Evolutionary conservation across 2,888 invertebrate genomes (phyloP).

Genomic region (Eupithecia subumbrata): DNA sequence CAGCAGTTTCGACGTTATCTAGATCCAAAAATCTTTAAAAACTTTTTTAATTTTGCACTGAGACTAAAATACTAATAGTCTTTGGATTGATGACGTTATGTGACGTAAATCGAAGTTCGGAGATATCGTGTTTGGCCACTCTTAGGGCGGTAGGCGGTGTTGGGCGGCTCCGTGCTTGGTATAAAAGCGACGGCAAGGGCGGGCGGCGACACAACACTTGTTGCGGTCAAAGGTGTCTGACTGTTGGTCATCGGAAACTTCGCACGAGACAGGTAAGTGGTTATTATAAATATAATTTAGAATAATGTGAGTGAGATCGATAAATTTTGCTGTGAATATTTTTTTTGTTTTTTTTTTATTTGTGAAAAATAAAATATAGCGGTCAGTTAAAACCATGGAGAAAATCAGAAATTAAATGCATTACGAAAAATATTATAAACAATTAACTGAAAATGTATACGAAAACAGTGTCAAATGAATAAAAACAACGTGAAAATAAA

Average conservation of each 20-base stretch:
- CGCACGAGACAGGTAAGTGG: constrained; percentile 69
- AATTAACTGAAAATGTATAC: not conserved
- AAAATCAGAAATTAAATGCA: not conserved
- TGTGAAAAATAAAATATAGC: not conserved
- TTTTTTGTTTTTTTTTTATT: not conserved
- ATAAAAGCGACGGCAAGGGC: constrained; percentile 74
- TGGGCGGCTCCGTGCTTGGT: constrained; percentile 58
- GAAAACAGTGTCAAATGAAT: not conserved
- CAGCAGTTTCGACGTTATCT: not conserved
- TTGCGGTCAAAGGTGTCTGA: constrained; percentile 62
- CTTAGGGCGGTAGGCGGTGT: constrained; percentile 71
- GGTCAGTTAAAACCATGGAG: not conserved
- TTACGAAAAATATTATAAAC: not conserved
- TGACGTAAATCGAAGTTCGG: constrained; percentile 1
- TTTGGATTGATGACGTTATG: not conserved
- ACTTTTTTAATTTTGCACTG: no score
- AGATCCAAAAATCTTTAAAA: not conserved
- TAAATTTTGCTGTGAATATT: not conserved
- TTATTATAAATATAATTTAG: constrained; percentile 20
- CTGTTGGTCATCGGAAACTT: constrained; percentile 49
- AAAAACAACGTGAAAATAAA: not conserved
- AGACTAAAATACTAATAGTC: no score
- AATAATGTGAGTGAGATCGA: not conserved
- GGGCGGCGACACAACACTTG: constrained; percentile 78
- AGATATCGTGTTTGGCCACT: not conserved